Evolutionary conservation across 2,797 vertebrate species (phyloP).

Genomic region (Chaunax sp.): DNA sequence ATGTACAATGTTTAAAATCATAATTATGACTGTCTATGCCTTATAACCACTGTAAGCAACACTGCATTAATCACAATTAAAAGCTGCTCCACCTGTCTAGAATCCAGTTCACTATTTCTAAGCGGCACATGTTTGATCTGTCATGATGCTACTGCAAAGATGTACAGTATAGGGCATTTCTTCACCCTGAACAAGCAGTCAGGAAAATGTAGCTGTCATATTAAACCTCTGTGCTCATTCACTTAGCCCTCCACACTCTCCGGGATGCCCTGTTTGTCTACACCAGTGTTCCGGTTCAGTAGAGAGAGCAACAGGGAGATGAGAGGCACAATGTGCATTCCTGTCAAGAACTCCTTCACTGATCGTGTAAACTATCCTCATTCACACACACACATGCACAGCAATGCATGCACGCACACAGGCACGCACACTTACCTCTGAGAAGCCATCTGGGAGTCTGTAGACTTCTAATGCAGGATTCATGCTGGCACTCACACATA

Average conservation of each 20-base stretch:
- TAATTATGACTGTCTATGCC: not conserved
- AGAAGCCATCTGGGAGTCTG: constrained; percentile 54
- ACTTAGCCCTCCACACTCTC: constrained; percentile 77
- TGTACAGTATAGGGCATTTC: constrained; percentile 60
- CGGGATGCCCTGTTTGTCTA: constrained; percentile 82
- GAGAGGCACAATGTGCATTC: constrained; percentile 76
- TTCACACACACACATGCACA: constrained; percentile 19
- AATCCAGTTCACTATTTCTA: constrained; percentile 36
- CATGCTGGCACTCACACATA: constrained; percentile 51
- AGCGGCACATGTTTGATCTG: constrained; percentile 49
- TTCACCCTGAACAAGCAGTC: constrained; percentile 63
- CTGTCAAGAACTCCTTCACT: constrained; percentile 81
- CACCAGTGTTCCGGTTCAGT: constrained; percentile 82
- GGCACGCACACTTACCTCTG: constrained; percentile 38
- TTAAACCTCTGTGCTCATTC: constrained; percentile 81
- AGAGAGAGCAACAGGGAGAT: constrained; percentile 81
- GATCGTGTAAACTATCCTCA: constrained; percentile 72
- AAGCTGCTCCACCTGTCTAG: constrained; percentile 31
- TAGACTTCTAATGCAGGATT: constrained; percentile 58
- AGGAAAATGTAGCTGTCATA: constrained; percentile 80
- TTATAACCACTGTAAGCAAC: not conserved
- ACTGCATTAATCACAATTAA: constrained; percentile 18
- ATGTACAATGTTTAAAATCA: not conserved
- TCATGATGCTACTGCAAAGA: constrained; percentile 45
- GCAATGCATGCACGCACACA: constrained; percentile 14